A percentile compares a stretch with the other conserved stretches of the same genome.
These are phyloP conservation scores for Cololabis saira DNA, from an alignment of 2,113 vertebrate species.

Conservation along the genomic window DNA sequence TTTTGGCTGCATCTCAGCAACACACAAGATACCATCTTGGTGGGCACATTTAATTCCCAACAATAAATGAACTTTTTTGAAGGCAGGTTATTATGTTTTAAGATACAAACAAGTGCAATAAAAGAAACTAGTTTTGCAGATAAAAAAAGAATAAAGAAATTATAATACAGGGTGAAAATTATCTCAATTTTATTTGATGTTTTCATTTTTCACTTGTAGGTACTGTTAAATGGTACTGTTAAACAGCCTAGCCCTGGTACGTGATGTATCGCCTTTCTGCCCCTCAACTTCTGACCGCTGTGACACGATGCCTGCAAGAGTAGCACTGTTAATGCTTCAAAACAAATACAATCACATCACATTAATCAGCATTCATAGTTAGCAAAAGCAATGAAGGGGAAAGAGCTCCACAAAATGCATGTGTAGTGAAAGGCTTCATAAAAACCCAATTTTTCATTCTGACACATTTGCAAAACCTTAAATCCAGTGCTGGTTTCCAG, in stretches of 20 bases:
- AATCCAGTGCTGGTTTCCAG: too few relatives aligned
- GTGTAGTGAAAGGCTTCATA: not conserved
- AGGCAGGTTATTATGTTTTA: not conserved
- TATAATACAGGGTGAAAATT: too few relatives aligned
- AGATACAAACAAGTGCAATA: not conserved
- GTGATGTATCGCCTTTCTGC: constrained; percentile 25
- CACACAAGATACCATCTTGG: not conserved
- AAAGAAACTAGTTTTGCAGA: not conserved
- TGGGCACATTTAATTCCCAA: not conserved
- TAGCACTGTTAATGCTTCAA: constrained; percentile 10
- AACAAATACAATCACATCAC: constrained; percentile 15
- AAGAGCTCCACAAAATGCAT: not conserved
- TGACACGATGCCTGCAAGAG: constrained; percentile 35
- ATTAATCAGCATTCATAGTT: constrained; percentile 6
- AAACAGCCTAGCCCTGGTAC: constrained; percentile 20
- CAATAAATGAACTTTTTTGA: not conserved
- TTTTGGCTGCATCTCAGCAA: not conserved
- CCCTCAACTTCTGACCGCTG: constrained; percentile 27
- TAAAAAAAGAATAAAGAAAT: not conserved
- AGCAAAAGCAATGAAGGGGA: not conserved
- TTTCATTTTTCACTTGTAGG: not conserved
- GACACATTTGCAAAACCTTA: too few relatives aligned
- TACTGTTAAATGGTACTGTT: constrained; percentile 5
- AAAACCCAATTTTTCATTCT: not conserved
- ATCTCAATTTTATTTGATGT: not conserved